A percentile compares a stretch with the other conserved stretches of the same genome.
These are phyloP conservation scores for Caenorhabditis remanei DNA, from an alignment of 1,140 invertebrate genomes.

Conservation along the genomic window DNA sequence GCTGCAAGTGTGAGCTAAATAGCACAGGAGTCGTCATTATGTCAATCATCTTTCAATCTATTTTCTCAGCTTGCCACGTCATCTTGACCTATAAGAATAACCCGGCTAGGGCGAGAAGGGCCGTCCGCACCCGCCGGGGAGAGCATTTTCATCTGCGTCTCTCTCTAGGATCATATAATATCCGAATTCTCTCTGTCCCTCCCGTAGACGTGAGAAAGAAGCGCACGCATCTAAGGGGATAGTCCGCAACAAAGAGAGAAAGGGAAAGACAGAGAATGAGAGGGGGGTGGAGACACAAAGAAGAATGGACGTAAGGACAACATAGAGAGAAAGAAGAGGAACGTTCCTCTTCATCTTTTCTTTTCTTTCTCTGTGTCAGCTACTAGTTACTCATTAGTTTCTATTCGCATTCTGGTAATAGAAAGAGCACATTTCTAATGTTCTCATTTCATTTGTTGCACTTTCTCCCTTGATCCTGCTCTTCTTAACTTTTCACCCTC, in stretches of 20 bases:
- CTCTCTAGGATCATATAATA: not conserved
- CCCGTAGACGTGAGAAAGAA: not conserved
- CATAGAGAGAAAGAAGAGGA: not conserved
- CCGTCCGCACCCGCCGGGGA: not conserved
- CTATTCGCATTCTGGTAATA: not conserved
- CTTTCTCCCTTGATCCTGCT: too few relatives aligned
- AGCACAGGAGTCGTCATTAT: too few relatives aligned
- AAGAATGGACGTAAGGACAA: not conserved
- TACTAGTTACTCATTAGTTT: constrained; percentile 16
- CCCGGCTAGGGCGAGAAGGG: not conserved
- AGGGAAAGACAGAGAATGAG: not conserved
- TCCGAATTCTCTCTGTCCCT: not conserved
- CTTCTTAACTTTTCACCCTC: not conserved
- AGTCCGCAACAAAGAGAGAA: not conserved
- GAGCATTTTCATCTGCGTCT: not conserved
- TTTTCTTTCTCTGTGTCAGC: not conserved
- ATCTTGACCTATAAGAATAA: not conserved
- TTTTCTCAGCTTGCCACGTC: too few relatives aligned
- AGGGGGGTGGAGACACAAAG: not conserved
- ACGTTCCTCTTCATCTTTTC: constrained; percentile 23
- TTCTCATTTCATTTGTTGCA: too few relatives aligned
- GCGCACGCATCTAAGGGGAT: constrained; percentile 37
- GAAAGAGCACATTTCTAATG: too few relatives aligned
- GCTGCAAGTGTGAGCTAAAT: too few relatives aligned
- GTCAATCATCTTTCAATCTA: too few relatives aligned